phyloP scores from a whole-genome alignment of 2,888 invertebrate genomes.

The Lamproptera curius region DNA sequence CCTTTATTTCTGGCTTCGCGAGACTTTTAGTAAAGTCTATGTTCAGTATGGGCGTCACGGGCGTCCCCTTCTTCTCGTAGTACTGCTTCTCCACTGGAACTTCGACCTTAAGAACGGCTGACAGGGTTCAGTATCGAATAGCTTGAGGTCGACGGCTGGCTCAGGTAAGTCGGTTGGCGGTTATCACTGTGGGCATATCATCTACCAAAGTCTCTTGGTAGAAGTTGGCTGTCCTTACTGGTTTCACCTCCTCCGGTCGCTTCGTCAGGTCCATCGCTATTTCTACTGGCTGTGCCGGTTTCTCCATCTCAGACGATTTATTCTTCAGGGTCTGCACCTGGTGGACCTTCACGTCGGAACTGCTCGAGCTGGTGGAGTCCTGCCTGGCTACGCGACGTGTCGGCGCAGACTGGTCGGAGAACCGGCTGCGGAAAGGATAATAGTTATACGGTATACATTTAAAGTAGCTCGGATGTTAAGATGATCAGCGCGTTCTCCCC shows the following conservation, averaged over 20 bases:
- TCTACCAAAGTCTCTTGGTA: constrained; percentile 65
- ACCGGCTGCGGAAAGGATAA: no score
- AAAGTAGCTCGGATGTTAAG: no score
- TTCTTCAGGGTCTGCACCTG: constrained; percentile 28
- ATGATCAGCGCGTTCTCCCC: no score
- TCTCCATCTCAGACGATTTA: no score
- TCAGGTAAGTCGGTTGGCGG: constrained; percentile 54
- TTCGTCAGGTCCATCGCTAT: constrained; percentile 50
- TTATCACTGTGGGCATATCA: constrained; percentile 61
- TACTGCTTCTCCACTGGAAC: no score
- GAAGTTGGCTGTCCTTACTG: constrained; percentile 56
- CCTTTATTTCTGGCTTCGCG: constrained; percentile 60
- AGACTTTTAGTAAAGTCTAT: constrained; percentile 66
- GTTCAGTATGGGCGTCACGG: constrained; percentile 58
- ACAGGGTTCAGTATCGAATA: constrained; percentile 41
- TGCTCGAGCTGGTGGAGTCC: constrained; percentile 63
- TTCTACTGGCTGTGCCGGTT: constrained; percentile 32
- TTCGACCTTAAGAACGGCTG: no score
- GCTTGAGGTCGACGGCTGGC: constrained; percentile 62
- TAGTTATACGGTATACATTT: no score
- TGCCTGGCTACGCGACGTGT: constrained; percentile 51
- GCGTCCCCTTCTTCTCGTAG: constrained; percentile 35
- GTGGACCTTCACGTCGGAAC: constrained; percentile 40
- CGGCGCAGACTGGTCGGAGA: constrained; percentile 51
- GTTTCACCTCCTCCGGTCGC: constrained; percentile 35